Percentiles rank a stretch among this genome's conserved stretches.
These are phyloP conservation scores for Cliona cf. orientalis DNA, from an alignment of 37 sponge, comb jelly and placozoan species.

Conservation along the genomic window DNA sequence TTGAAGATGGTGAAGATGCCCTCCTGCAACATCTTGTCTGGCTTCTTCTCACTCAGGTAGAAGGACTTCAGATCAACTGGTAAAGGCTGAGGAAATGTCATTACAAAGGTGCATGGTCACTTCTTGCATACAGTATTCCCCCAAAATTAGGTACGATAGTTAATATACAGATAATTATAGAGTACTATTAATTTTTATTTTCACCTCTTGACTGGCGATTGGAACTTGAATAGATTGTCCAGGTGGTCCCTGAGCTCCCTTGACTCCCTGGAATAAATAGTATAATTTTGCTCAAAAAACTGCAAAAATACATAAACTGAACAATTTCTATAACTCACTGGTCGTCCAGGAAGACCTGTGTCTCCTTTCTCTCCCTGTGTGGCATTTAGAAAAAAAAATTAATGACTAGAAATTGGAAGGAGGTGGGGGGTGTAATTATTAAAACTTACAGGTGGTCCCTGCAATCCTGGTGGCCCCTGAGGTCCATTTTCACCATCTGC, in stretches of 20 bases:
- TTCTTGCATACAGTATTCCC: too few species aligned
- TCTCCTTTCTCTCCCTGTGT: conserved; percentile 66
- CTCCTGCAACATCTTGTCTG: conserved; percentile 64
- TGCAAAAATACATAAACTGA: not conserved
- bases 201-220: too few species aligned
- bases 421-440: not conserved
- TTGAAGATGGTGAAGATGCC: conserved; percentile 72
- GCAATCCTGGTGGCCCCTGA: conserved; percentile 56
- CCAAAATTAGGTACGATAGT: too few species aligned
- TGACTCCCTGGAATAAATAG: conserved; percentile 11
- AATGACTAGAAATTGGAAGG: not conserved
- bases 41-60: conserved; percentile 58
- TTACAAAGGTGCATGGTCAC: too few species aligned
- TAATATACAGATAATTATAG: too few species aligned
- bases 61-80: conserved; percentile 27
- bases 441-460: conserved; percentile 60
- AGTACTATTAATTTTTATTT: too few species aligned
- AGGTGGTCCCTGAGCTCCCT: conserved; percentile 27
- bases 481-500: conserved; percentile 46
- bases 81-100: too few species aligned
- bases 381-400: not conserved
- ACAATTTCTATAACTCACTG: conserved; percentile 20
- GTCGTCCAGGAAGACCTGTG: conserved; percentile 40
- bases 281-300: not conserved
- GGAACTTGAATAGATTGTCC: not conserved